A percentile compares a stretch with the other conserved stretches of the same genome.
Conservation (phyloP, 2,797 vertebrate species). For the Amazona finschi region DNA sequence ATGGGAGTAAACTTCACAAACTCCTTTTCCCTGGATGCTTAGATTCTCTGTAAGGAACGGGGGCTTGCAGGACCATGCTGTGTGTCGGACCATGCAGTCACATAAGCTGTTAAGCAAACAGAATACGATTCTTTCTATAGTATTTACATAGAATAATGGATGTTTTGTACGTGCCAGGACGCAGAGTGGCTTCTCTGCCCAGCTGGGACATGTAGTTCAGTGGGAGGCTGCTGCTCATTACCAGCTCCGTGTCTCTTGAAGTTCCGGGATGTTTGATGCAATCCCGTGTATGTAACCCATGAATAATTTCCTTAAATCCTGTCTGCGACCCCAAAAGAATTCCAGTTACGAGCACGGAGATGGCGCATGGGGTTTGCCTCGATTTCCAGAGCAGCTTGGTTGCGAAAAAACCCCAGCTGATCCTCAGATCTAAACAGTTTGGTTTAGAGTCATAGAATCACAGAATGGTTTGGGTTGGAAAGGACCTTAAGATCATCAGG, state of each 20-base stretch:
- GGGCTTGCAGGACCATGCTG: background rate
- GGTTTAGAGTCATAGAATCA: background rate
- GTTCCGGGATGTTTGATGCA: background rate
- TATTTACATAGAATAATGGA: accelerated
- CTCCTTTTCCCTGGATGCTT: background rate
- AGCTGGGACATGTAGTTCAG: background rate
- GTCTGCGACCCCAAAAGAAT: background rate
- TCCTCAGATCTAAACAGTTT: background rate
- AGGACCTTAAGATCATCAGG: background rate
- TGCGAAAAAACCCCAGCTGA: background rate
- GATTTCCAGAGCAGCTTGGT: background rate
- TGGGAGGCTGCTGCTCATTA: background rate
- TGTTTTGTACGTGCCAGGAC: background rate
- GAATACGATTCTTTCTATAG: background rate
- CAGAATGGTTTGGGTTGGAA: background rate
- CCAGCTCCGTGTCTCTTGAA: background rate
- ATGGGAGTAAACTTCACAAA: background rate
- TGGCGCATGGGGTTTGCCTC: background rate
- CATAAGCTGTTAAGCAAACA: background rate
- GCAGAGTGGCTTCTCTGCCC: accelerated
- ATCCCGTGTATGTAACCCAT: accelerated
- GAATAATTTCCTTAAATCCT: background rate
- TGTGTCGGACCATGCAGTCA: accelerated
- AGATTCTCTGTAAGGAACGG: background rate
- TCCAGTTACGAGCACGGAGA: background rate